Conservation (phyloP, 2,888 invertebrate genomes). For the Amblyjoppa fuscipennis region DNA sequence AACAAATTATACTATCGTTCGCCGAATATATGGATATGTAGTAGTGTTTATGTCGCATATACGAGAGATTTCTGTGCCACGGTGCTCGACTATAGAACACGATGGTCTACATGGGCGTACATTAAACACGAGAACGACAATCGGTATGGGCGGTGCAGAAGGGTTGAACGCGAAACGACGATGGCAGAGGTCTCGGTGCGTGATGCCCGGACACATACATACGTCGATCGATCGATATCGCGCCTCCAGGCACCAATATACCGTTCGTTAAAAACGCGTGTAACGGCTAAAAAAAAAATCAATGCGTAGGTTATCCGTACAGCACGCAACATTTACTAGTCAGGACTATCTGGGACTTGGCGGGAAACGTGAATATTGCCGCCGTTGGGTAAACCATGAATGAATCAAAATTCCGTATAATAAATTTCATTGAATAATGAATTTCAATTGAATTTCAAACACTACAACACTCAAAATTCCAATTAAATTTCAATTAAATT, state of each 20-base stretch:
- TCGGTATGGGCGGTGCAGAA: conserved; percentile 5
- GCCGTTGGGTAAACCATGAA: not conserved
- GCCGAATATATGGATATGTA: conserved; percentile 64
- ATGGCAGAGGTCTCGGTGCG: conserved; percentile 44
- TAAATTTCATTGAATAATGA: too few species aligned
- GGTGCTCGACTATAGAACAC: conserved; percentile 20
- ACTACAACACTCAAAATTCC: too few species aligned
- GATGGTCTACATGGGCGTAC: conserved; percentile 38
- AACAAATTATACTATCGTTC: conserved; percentile 73
- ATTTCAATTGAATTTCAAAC: not conserved
- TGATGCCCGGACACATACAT: conserved; percentile 43
- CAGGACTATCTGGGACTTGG: not conserved
- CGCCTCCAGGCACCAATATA: conserved; percentile 38
- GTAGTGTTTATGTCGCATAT: conserved; percentile 59
- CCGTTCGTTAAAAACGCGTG: conserved; percentile 34
- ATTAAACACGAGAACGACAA: not conserved
- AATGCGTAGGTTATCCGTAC: conserved; percentile 1
- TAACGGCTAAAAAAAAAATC: conserved; percentile 13
- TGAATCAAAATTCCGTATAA: not conserved
- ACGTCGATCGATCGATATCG: conserved; percentile 65
- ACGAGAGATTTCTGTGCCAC: conserved; percentile 35
- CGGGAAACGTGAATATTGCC: not conserved
- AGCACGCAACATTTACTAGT: not conserved
- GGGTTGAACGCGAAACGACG: conserved; percentile 19
- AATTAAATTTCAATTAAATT: too few species aligned